Base-by-base conservation (phyloP, 1,140 invertebrate genomes). In the Neodiprion virginianus region DNA sequence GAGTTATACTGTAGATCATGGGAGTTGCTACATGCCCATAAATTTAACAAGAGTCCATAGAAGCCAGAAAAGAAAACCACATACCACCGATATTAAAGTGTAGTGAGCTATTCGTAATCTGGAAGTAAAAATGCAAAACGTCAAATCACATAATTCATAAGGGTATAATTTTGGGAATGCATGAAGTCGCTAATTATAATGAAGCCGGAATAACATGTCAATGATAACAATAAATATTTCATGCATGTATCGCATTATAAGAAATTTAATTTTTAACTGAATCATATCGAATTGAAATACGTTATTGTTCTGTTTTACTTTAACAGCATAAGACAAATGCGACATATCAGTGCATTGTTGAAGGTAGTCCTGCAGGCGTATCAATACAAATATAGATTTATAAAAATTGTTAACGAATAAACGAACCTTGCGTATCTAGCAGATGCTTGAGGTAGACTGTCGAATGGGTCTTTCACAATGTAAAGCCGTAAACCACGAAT, bases 381-480 rank as follows among this genome's bases (percentile, higher is more conserved):
- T 40, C 28, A 5, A 40, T 40, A 40, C 28, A 40, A 40, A 40
- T 40, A 40, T 40, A 1, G 28, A 40, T 40, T 40, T 40, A 40
- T 40, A 5, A 40, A 40, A 40, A 40, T 40, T 40, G 28, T 2
- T 3, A 40, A 40, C 28, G 28, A 40, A 3, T 40, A 40, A 40
- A 40, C 28, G 28, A 40, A 88, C 87, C 53, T 81, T 0, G 0
- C 49, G 23, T 78, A 79, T 78, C 65, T 83, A 0, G 0, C 76
- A n/a, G 48, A 7, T 8, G 79, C 87, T 8, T 68, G 23, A 0
- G 86, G 78, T 11, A 90, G 0, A 10, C 83, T 87, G 0, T 80
- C 76, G 7, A 86, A 17, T 7, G 89, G 82, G 79, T 92, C 91
- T 28, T 90, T 88, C 0, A 89, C 5, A 3, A 92, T 8, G 71